Evolutionary conservation across 30 jellyfish, hydroid and myxozoan species (phyloP).

Genomic region (Turritopsis dohrnii): DNA sequence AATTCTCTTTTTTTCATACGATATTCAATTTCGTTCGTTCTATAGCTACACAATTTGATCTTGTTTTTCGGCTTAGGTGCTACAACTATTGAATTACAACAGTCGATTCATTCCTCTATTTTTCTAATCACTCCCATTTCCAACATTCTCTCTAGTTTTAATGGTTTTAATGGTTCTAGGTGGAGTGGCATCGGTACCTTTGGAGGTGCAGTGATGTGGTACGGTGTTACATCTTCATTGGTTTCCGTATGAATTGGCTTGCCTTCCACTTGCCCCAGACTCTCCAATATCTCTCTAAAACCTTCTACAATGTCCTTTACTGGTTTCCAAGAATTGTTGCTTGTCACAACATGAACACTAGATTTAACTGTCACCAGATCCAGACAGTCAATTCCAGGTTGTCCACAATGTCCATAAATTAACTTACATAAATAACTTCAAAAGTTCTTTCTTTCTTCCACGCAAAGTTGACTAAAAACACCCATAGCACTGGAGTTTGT

Average conservation of each 20-base stretch:
- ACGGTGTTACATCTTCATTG: slow-evolving; percentile 11
- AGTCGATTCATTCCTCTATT: slow-evolving; percentile 18
- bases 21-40: too few species aligned
- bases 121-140: slow-evolving; percentile 22
- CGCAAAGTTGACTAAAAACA: too few species aligned
- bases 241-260: slow-evolving; percentile 14
- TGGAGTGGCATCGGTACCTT: slow-evolving; percentile 19
- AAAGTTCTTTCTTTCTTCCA: too few species aligned
- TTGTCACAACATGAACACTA: neutral
- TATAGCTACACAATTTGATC: too few species aligned
- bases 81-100: slow-evolving; percentile 35
- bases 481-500: too few species aligned
- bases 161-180: slow-evolving; percentile 27
- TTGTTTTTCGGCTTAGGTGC: too few species aligned
- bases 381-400: neutral
- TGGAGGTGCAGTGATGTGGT: slow-evolving; percentile 24
- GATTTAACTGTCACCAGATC: neutral
- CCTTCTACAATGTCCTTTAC: slow-evolving; percentile 4
- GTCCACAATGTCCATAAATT: too few species aligned
- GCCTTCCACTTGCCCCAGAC: slow-evolving; percentile 24
- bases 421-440: too few species aligned
- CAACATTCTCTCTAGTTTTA: slow-evolving; percentile 3
- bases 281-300: too few species aligned
- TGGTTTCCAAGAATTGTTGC: too few species aligned
- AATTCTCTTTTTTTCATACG: too few species aligned